These are phyloP conservation scores for Fragum fragum DNA, from an alignment of 2,888 invertebrate species.

Conservation along the genomic window DNA sequence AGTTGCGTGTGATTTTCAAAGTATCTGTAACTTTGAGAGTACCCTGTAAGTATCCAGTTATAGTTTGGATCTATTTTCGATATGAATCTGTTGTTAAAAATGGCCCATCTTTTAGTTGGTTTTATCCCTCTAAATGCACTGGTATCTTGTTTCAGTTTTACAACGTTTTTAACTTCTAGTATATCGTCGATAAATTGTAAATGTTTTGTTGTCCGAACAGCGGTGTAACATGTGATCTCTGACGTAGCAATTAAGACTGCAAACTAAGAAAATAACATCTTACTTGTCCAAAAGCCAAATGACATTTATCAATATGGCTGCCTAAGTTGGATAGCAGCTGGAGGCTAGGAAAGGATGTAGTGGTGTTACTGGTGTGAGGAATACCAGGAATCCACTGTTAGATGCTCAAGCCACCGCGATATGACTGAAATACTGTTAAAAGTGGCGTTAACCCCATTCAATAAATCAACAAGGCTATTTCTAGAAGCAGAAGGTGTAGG, in stretches of 20 bases:
- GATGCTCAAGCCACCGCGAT: too few relatives aligned
- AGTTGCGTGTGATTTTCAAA: background rate
- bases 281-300: too few relatives aligned
- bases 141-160: background rate
- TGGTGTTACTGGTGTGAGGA: too few relatives aligned
- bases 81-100: background rate
- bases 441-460: too few relatives aligned
- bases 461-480: too few relatives aligned
- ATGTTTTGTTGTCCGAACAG: background rate
- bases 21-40: background rate
- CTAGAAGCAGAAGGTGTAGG: too few relatives aligned
- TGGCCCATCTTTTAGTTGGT: background rate
- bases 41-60: slow-evolving; percentile 11
- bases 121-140: background rate
- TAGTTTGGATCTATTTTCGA: background rate
- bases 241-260: background rate
- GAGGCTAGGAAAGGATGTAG: too few relatives aligned
- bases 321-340: too few relatives aligned
- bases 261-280: background rate
- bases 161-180: background rate
- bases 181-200: background rate
- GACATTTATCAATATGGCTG: too few relatives aligned
- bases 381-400: too few relatives aligned
- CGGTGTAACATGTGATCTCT: background rate
- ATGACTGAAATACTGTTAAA: too few relatives aligned